Percentiles rank a stretch among this genome's conserved stretches.
Evolutionary conservation across 2,113 vertebrate species (phyloP).

Genomic region (Nesoenas mayeri): DNA sequence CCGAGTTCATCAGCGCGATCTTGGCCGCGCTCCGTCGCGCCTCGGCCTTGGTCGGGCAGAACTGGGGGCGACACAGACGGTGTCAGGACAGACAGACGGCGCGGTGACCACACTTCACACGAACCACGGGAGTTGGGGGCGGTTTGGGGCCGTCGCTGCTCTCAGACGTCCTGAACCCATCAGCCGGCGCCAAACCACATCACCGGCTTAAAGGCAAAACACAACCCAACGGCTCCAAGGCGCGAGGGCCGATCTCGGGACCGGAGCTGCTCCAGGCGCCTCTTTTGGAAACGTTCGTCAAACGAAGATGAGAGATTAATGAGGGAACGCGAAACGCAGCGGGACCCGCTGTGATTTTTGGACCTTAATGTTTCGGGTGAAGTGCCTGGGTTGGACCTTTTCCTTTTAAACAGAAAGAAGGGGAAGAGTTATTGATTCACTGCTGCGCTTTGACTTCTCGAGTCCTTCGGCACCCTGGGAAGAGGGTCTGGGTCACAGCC

Average conservation of each 20-base stretch:
- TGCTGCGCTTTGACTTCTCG: background rate
- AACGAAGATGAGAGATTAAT: background rate
- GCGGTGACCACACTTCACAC: background rate
- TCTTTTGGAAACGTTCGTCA: background rate
- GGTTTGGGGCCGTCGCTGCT: background rate
- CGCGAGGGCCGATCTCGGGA: background rate
- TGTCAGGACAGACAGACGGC: fast-evolving
- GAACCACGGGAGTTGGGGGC: background rate
- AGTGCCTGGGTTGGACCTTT: background rate
- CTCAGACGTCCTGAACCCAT: slow-evolving; percentile 53
- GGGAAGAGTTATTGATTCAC: background rate
- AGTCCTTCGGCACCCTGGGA: background rate
- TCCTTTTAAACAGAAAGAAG: background rate
- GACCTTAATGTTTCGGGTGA: background rate
- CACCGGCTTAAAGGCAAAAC: slow-evolving; percentile 26
- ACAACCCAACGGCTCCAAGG: background rate
- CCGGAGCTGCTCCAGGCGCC: background rate
- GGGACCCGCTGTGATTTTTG: background rate
- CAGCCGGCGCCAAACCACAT: background rate
- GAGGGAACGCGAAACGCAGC: background rate
- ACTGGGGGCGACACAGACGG: slow-evolving; percentile 72
- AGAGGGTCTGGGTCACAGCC: background rate
- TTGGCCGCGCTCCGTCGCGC: slow-evolving; percentile 93
- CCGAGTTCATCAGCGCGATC: slow-evolving; percentile 97
- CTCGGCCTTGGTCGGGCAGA: slow-evolving; percentile 96